These are phyloP conservation scores for Ariolimax columbianus DNA, from an alignment of 2,888 invertebrate species.

Conservation along the genomic window DNA sequence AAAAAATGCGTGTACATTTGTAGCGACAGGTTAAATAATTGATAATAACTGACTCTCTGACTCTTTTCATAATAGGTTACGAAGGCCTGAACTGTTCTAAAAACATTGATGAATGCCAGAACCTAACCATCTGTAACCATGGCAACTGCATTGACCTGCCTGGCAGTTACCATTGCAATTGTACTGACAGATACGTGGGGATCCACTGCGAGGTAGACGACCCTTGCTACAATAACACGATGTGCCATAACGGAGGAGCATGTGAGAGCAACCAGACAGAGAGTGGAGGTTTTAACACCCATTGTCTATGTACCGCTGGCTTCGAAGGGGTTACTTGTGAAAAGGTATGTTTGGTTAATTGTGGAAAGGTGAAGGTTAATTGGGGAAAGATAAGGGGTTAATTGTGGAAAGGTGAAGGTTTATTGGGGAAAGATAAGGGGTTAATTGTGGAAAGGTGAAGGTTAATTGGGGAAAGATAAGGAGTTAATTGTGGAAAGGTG, in stretches of 20 bases:
- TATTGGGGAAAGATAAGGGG: no score
- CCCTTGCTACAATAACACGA: conserved; percentile 56
- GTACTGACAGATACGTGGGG: conserved; percentile 83
- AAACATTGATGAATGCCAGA: conserved; percentile 69
- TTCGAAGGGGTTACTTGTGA: conserved; percentile 62
- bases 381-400: no score
- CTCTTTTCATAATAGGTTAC: conserved; percentile 82
- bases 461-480: no score
- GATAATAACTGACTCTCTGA: not conserved
- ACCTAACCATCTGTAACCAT: conserved; percentile 83
- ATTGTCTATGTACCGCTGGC: conserved; percentile 70
- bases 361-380: no score
- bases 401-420: no score
- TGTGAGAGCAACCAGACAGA: conserved; percentile 52
- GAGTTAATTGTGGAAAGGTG: no score
- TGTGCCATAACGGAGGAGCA: conserved; percentile 61
- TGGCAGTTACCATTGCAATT: conserved; percentile 80
- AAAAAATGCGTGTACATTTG: no score
- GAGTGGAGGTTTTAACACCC: conserved; percentile 46
- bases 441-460: no score
- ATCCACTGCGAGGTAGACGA: conserved; percentile 85
- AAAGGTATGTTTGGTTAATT: conserved; percentile 76
- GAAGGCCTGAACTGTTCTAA: conserved; percentile 64
- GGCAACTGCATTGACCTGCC: conserved; percentile 87
- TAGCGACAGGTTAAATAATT: no score